Evolutionary conservation across 1,140 invertebrate species (phyloP).

Genomic region (Dreissena polymorpha): DNA sequence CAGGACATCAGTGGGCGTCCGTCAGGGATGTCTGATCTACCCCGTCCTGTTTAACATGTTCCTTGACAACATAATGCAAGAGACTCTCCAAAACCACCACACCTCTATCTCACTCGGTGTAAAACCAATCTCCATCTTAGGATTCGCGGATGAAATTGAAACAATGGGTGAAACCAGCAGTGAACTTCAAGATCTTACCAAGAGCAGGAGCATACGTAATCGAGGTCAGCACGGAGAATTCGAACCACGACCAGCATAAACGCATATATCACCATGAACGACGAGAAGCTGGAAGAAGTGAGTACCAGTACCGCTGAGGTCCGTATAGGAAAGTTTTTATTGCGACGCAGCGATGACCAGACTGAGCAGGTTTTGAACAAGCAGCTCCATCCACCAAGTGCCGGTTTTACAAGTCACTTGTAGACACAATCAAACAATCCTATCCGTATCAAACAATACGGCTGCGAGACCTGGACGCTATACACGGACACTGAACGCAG

Average conservation of each 20-base stretch:
- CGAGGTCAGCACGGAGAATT: slow-evolving; percentile 49
- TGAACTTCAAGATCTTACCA: too few species aligned
- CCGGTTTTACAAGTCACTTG: slow-evolving; percentile 23
- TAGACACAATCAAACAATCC: slow-evolving; percentile 5
- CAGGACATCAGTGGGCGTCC: slow-evolving; percentile 56
- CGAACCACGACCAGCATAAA: slow-evolving; percentile 31
- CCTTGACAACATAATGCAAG: slow-evolving; percentile 53
- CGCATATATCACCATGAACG: too few species aligned
- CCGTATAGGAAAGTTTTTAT: slow-evolving; percentile 19
- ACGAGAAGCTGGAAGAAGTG: too few species aligned
- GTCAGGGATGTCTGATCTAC: slow-evolving; percentile 57
- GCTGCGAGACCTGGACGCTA: slow-evolving; percentile 19
- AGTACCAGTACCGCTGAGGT: slow-evolving; percentile 7
- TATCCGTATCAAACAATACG: slow-evolving; percentile 20
- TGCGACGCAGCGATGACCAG: slow-evolving; percentile 38
- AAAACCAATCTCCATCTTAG: slow-evolving; percentile 39
- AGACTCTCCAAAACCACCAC: slow-evolving; percentile 45
- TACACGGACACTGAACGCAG: slow-evolving; percentile 12
- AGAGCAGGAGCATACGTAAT: slow-evolving; percentile 42
- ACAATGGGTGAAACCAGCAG: slow-evolving; percentile 24
- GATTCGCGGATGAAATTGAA: slow-evolving; percentile 59
- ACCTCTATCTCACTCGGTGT: slow-evolving; percentile 50
- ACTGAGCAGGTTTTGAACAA: slow-evolving; percentile 14
- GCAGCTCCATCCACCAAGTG: slow-evolving; percentile 22
- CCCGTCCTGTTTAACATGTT: slow-evolving; percentile 56